A percentile compares a stretch with the other conserved stretches of the same genome.
phyloP scores from a whole-genome alignment of 2,888 invertebrate species.

The Drosophila nigritarsus region DNA sequence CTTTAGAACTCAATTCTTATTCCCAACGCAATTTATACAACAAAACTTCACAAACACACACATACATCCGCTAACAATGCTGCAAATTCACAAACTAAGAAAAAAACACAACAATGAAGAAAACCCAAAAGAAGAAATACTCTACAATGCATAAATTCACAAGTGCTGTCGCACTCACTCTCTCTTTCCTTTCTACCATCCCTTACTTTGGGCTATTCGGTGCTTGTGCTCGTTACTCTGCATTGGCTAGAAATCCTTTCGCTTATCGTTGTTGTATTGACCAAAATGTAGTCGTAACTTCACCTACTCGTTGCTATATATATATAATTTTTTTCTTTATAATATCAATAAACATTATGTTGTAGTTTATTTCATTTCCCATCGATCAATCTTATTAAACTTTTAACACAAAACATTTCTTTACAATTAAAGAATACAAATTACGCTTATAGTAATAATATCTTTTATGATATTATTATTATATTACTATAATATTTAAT shows the following conservation, averaged over 20 bases:
- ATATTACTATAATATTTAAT: too few relatives aligned
- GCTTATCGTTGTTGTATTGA: neutral
- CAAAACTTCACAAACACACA: slow-evolving; percentile 68
- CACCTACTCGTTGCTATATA: neutral
- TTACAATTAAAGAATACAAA: neutral
- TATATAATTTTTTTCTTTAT: neutral
- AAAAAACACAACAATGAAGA: slow-evolving; percentile 17
- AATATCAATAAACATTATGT: neutral
- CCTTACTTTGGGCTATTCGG: neutral
- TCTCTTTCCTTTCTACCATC: neutral
- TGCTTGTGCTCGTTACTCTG: neutral
- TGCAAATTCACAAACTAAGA: slow-evolving; percentile 48
- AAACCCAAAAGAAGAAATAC: slow-evolving; percentile 29
- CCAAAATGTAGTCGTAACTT: neutral
- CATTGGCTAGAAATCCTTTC: neutral
- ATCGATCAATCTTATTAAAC: neutral
- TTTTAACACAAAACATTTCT: neutral
- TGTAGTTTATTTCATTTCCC: neutral
- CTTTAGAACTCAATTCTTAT: slow-evolving; percentile 83
- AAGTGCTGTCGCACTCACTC: neutral
- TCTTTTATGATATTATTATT: neutral
- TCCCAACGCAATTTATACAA: slow-evolving; percentile 83
- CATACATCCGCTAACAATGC: slow-evolving; percentile 46
- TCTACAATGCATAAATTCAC: slow-evolving; percentile 11
- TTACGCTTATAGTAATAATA: neutral